These are phyloP conservation scores for Sula dactylatra DNA, from an alignment of 2,113 vertebrate species.

Conservation along the genomic window DNA sequence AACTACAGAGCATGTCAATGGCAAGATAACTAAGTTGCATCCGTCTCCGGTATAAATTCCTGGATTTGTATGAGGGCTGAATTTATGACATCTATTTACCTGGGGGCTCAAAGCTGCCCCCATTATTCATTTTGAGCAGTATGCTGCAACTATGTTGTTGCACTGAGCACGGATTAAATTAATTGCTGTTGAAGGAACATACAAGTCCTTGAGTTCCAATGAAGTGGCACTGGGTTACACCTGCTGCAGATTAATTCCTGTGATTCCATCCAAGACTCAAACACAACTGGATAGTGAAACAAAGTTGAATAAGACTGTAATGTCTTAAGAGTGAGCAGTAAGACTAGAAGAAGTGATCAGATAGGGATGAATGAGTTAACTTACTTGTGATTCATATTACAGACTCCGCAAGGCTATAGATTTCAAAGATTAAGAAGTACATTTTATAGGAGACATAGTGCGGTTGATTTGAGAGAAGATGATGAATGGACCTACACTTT, in stretches of 20 bases:
- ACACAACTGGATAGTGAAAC: not conserved
- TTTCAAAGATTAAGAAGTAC: not conserved
- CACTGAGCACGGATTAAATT: not conserved
- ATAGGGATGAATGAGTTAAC: not conserved
- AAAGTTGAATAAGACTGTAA: not conserved
- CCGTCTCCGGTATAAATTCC: not conserved
- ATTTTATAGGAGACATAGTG: not conserved
- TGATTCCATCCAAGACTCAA: not conserved
- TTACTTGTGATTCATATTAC: not conserved
- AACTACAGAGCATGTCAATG: not conserved
- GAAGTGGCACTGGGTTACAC: not conserved
- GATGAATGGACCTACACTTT: not conserved
- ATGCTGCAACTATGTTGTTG: not conserved
- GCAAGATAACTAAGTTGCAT: not conserved
- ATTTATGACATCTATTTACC: not conserved
- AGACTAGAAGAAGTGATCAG: not conserved
- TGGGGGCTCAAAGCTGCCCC: not conserved
- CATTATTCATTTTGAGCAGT: not conserved
- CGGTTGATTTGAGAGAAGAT: not conserved
- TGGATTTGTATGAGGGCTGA: not conserved
- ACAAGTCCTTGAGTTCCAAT: not conserved
- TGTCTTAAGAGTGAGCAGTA: not conserved
- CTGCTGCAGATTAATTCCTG: not conserved
- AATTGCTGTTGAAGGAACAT: not conserved
- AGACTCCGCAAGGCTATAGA: not conserved